phyloP scores from a whole-genome alignment of 2,113 vertebrate species.

The Ciconia stormi region DNA sequence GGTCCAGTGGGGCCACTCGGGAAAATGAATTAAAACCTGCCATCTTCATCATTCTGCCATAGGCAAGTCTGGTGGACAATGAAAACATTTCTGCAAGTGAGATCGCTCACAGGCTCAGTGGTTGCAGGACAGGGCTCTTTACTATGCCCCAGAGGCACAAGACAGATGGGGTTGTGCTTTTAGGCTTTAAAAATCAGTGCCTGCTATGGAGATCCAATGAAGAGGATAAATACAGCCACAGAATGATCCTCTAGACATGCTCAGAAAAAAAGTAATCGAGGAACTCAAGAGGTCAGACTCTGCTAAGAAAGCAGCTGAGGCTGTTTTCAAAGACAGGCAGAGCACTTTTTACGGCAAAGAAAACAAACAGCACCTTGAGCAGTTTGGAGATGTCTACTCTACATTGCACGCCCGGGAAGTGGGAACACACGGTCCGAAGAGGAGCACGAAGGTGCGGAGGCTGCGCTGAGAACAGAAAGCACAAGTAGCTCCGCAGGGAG shows the following conservation, averaged over 20 bases:
- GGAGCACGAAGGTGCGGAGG: background rate
- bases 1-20: background rate
- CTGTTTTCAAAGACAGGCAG: background rate
- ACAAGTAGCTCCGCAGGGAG: fast-evolving
- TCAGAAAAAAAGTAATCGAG: background rate
- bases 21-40: background rate
- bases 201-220: fast-evolving
- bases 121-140: background rate
- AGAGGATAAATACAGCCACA: background rate
- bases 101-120: background rate
- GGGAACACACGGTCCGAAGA: background rate
- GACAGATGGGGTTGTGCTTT: constrained; percentile 50
- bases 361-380: background rate
- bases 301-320: background rate
- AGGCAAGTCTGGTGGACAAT: background rate
- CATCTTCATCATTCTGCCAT: background rate
- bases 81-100: background rate
- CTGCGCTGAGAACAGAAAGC: background rate
- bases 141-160: background rate
- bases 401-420: fast-evolving
- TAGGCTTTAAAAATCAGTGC: background rate
- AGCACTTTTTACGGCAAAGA: background rate
- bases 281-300: background rate
- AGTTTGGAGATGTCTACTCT: background rate
- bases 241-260: background rate